Base-by-base conservation (phyloP, 2,888 invertebrate species). In the Cantharis lateralis region DNA sequence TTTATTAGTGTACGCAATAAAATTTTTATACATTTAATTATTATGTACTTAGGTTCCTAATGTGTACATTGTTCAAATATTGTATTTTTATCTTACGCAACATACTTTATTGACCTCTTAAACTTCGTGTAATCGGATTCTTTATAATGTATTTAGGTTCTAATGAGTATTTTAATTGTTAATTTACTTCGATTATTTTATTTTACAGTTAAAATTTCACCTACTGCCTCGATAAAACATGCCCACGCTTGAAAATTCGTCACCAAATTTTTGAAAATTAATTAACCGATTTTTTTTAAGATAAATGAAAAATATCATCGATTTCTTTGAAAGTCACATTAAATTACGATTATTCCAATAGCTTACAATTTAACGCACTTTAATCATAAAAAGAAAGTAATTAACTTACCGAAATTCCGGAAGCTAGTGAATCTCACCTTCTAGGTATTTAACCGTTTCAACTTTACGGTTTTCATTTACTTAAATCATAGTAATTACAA, bases 31-130 rank as follows among this genome's bases (percentile, higher is more conserved):
- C n/a, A 48, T 32, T 32, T 48, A 48, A n/a, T 48, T 48, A 48
- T 48, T n/a, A n/a, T 48, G n/a, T n/a, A 48, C 48, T 48, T 48
- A 24, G 24, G 24, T 24, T 7, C 48, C 5, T 7, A 32, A n/a
- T 48, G 48, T n/a, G n/a, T 48, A 48, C 48, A 48, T 48, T 48
- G 48, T 48, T 48, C n/a, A 48, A 48, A 48, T n/a, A 48, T 48
- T 48, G 48, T n/a, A 48, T 48, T 48, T 48, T 48, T 48, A 32
- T 48, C 48, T 48, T 48, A 48, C n/a, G 16, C n/a, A 66, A 66
- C 64, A 66, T 20, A 66, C 64, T 66, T 66, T 66, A n/a, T 66
- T 66, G 64, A 66, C 64, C 64, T 24, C 64, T 15, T 66, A 66
- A 66, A 66, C 20, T 63, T 18, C 16, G 18, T n/a, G 18, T n/a